A percentile compares a stretch with the other conserved stretches of the same genome.
Conservation (phyloP, 2,888 invertebrate genomes). For the Epinotia demarniana region DNA sequence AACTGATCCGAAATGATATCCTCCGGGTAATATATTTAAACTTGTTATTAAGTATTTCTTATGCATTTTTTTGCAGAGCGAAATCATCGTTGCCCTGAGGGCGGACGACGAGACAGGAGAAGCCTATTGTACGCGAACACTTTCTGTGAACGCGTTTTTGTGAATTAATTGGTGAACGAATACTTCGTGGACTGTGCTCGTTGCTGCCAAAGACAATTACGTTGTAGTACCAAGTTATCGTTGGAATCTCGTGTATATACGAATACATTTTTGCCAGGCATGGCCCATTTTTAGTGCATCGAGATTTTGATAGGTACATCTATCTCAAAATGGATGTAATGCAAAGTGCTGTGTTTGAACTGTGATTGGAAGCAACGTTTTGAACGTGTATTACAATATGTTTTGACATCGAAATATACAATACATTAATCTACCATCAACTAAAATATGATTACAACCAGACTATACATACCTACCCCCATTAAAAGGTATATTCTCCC, state of each 20-base stretch:
- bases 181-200: neutral
- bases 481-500: too few relatives aligned
- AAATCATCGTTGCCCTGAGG: constrained; percentile 80
- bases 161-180: neutral
- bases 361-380: neutral
- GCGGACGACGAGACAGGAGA: constrained; percentile 59
- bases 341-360: neutral
- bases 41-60: neutral
- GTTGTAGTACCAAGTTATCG: neutral
- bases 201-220: neutral
- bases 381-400: neutral
- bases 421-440: too few relatives aligned
- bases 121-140: constrained; percentile 65
- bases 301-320: neutral
- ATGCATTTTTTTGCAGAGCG: constrained; percentile 68
- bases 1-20: too few relatives aligned
- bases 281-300: neutral
- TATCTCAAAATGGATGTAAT: neutral
- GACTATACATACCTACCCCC: too few relatives aligned
- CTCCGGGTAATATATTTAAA: too few relatives aligned
- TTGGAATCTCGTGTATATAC: neutral
- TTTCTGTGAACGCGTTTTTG: constrained; percentile 50
- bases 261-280: neutral
- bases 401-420: too few relatives aligned
- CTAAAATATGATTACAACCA: too few relatives aligned